Conservation (phyloP, 1,140 invertebrate genomes). For the Drosophila takahashii region DNA sequence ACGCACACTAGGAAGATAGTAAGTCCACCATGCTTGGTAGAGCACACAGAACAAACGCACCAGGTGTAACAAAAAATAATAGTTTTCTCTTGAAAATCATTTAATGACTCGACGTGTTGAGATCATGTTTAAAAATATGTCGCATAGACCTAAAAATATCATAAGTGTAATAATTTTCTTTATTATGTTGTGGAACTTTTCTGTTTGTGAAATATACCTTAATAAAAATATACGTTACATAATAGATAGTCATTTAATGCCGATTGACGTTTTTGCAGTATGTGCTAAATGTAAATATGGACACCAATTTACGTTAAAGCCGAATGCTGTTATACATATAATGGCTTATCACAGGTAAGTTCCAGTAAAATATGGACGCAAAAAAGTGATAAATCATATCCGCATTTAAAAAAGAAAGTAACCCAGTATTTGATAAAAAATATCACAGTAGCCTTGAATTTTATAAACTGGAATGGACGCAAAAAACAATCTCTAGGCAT, state of each 20-base stretch:
- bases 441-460: too few relatives aligned
- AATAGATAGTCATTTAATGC: conserved; percentile 15
- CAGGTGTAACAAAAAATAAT: background rate
- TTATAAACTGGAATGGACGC: too few relatives aligned
- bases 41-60: background rate
- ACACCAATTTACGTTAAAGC: background rate
- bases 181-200: background rate
- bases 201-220: background rate
- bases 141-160: background rate
- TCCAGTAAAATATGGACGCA: background rate
- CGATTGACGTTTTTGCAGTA: conserved; percentile 6
- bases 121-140: background rate
- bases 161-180: background rate
- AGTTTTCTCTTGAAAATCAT: background rate
- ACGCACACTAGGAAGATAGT: too few relatives aligned
- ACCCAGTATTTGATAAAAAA: too few relatives aligned
- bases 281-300: conserved; percentile 4
- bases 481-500: too few relatives aligned
- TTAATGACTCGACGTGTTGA: background rate
- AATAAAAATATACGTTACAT: conserved; percentile 16
- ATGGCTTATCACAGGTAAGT: conserved; percentile 25
- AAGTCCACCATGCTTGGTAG: background rate
- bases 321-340: background rate
- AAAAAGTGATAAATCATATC: too few relatives aligned
- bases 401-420: too few relatives aligned